Base-by-base conservation (phyloP, 2,888 invertebrate species). In the Monochamus alternatus region DNA sequence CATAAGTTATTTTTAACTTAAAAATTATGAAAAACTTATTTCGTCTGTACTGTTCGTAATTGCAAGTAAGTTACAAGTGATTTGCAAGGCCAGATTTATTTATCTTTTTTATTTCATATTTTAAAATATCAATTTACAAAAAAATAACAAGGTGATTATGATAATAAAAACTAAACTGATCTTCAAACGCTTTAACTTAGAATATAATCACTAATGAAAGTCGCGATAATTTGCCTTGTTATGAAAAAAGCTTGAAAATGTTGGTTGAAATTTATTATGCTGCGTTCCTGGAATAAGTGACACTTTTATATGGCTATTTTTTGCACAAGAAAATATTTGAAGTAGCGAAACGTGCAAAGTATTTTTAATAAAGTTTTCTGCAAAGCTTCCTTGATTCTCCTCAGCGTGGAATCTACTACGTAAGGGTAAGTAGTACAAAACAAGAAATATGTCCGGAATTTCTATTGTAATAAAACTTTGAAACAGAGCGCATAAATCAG, bases 391-490 rank as follows among this genome's bases (percentile, higher is more conserved):
- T 38, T 32, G 38, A 43, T 43, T 63, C 38, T 5, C 7, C n/a
- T 62, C 43, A n/a, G n/a, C 14, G n/a, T 4, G 14, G 38, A 43
- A 14, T 63, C 14, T 63, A n/a, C n/a, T 14, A 63, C 14, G 14
- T 63, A 63, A 38, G 38, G 14, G n/a, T 63, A 63, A 63, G 62
- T 43, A 38, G 38, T 63, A 43, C 43, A 43, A 43, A 63, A 63
- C 62, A 14, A 63, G 43, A 43, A 63, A 63, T 43, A 63, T 7
- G 62, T 63, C 38, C 62, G 43, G 62, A 63, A 63, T 63, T 12
- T 38, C 43, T 22, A 63, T 63, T 63, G 62, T 43, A 63, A 63
- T 43, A 43, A 63, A 63, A 63, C 62, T 60, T 60, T 32, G 60
- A 60, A 60, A 60, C 60, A 60, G 31, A 31, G 38, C 38, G n/a